Evolutionary conservation across 35 echinoderm and acorn worm species (phyloP).

Genomic region (Antedon bifida): DNA sequence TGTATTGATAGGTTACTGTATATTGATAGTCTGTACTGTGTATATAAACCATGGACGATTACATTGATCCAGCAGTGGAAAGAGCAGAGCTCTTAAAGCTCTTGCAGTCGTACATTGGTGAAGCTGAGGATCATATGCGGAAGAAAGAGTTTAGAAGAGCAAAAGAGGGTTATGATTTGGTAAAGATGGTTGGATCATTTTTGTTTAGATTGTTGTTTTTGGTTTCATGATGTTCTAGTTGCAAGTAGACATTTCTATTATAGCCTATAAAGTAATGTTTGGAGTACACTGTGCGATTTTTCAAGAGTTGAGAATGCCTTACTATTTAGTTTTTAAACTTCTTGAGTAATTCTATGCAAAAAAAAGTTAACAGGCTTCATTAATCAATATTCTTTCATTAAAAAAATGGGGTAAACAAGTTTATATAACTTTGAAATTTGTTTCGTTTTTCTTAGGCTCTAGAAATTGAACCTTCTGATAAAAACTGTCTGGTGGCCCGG

Average conservation of each 20-base stretch:
- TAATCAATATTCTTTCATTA: too few relatives aligned
- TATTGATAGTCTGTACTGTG: too few relatives aligned
- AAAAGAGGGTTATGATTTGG: conserved; percentile 68
- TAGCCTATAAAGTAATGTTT: too few relatives aligned
- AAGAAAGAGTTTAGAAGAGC: conserved; percentile 79
- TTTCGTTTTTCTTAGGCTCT: conserved; percentile 36
- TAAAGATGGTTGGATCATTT: conserved; percentile 23
- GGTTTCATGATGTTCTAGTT: not conserved
- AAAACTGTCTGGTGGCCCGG: conserved; percentile 77
- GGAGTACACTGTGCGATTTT: too few relatives aligned
- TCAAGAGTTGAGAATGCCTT: too few relatives aligned
- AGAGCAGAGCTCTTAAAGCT: conserved; percentile 70
- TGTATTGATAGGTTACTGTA: too few relatives aligned
- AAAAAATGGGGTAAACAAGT: too few relatives aligned
- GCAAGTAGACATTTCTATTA: too few relatives aligned
- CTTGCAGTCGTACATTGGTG: conserved; percentile 86
- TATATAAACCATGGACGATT: conserved; percentile 90
- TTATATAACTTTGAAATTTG: too few relatives aligned
- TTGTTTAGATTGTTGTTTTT: not conserved
- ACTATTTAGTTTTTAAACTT: too few relatives aligned
- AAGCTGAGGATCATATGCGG: conserved; percentile 90
- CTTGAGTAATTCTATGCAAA: too few relatives aligned
- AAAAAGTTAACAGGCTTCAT: too few relatives aligned
- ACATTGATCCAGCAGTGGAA: conserved; percentile 67
- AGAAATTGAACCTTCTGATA: conserved; percentile 86